Conservation (phyloP, 2,113 vertebrate species). For the Pica pica region DNA sequence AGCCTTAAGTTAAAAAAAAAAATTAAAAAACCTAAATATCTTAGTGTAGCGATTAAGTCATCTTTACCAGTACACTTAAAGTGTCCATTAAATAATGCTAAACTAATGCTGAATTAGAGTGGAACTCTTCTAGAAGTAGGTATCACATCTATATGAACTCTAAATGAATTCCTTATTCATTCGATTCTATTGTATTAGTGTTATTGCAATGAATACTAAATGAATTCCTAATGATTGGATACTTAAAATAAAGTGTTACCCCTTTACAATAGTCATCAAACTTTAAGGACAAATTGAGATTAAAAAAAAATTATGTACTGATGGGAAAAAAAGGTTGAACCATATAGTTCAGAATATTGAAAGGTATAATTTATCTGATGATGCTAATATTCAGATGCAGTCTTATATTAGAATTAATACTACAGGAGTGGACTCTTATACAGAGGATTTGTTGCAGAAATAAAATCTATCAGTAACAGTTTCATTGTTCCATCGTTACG, state of each 20-base stretch:
- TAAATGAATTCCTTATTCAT: constrained; percentile 64
- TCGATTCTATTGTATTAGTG: constrained; percentile 63
- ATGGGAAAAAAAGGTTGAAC: neutral
- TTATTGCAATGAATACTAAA: constrained; percentile 68
- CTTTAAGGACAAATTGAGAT: constrained; percentile 47
- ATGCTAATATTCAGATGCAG: constrained; percentile 69
- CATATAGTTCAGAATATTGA: constrained; percentile 23
- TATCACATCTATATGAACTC: constrained; percentile 47
- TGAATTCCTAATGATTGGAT: constrained; percentile 70
- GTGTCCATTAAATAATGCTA: constrained; percentile 58
- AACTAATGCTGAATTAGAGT: constrained; percentile 35
- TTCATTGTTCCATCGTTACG: constrained; percentile 79
- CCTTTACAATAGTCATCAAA: constrained; percentile 62
- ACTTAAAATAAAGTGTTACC: constrained; percentile 69
- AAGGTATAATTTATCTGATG: constrained; percentile 67
- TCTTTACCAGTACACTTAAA: constrained; percentile 51
- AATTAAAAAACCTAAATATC: neutral
- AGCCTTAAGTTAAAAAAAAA: neutral
- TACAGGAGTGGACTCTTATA: constrained; percentile 68
- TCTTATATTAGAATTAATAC: constrained; percentile 70
- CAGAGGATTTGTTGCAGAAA: constrained; percentile 76
- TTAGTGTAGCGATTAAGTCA: constrained; percentile 23
- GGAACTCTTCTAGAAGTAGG: constrained; percentile 51
- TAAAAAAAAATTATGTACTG: neutral
- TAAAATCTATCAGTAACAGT: constrained; percentile 80